phyloP scores from a whole-genome alignment of 2,797 vertebrate species.

The Periophthalmus magnuspinnatus region DNA sequence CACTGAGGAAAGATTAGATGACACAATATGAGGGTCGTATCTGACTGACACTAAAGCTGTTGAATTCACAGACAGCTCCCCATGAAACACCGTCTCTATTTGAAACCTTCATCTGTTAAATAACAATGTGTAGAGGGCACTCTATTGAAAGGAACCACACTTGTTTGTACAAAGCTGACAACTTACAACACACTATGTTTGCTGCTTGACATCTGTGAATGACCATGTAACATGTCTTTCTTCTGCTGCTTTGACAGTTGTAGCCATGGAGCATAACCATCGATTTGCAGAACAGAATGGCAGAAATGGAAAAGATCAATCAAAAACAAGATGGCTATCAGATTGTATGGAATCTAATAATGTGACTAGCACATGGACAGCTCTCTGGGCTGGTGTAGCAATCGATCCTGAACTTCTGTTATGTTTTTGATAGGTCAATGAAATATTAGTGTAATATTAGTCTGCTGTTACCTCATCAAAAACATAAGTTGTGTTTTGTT shows the following conservation, averaged over 20 bases:
- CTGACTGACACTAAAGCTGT: conserved; percentile 26
- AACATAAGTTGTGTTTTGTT: no score
- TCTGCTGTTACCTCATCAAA: no score
- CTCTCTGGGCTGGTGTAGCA: conserved; percentile 63
- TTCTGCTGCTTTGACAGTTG: conserved; percentile 45
- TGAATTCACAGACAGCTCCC: conserved; percentile 10
- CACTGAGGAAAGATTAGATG: conserved; percentile 51
- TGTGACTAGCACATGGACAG: conserved; percentile 67
- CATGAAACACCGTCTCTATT: neutral
- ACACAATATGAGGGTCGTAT: conserved; percentile 39
- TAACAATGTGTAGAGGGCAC: neutral
- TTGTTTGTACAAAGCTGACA: conserved; percentile 13
- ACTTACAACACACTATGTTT: conserved; percentile 18
- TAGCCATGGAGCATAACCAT: conserved; percentile 60
- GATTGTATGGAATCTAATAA: conserved; percentile 81
- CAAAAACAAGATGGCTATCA: conserved; percentile 78
- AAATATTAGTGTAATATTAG: no score
- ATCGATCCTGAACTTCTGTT: conserved; percentile 76
- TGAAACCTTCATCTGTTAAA: neutral
- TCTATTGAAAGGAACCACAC: neutral
- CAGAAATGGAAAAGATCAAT: conserved; percentile 79
- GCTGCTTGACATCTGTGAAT: conserved; percentile 15
- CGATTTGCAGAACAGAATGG: conserved; percentile 60
- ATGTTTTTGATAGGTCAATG: no score
- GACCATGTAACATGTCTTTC: conserved; percentile 34